Conservation (phyloP, 2,797 vertebrate species). For the Valencia hispanica region DNA sequence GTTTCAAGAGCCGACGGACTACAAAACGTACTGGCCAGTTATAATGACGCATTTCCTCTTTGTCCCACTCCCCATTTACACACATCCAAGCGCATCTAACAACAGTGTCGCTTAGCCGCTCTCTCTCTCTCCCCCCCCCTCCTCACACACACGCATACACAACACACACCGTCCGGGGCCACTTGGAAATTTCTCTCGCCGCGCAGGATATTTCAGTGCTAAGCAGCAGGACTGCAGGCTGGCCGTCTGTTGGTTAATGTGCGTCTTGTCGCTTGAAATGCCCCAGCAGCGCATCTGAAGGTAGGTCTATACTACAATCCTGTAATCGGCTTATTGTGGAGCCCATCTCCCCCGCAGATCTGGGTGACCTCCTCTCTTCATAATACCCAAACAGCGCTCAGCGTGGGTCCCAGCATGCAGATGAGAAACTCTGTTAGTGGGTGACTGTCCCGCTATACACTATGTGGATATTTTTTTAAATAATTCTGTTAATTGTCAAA, state of each 20-base stretch:
- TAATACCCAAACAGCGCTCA: constrained; percentile 22
- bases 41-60: constrained; percentile 82
- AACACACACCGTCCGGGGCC: constrained; percentile 47
- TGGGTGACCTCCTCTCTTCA: constrained; percentile 54
- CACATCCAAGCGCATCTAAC: constrained; percentile 20
- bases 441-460: constrained; percentile 9
- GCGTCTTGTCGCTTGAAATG: constrained; percentile 73
- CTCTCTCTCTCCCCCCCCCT: neutral
- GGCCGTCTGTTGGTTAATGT: constrained; percentile 56
- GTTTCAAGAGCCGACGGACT: constrained; percentile 54
- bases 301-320: constrained; percentile 59
- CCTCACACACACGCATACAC: constrained; percentile 12
- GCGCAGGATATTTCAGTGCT: constrained; percentile 67
- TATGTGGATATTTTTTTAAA: constrained; percentile 2
- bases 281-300: constrained; percentile 71
- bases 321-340: constrained; percentile 48
- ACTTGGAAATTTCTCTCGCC: constrained; percentile 72
- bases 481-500: constrained; percentile 32
- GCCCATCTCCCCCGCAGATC: constrained; percentile 41
- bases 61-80: constrained; percentile 46
- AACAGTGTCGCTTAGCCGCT: neutral
- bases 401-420: constrained; percentile 31
- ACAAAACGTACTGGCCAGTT: constrained; percentile 68
- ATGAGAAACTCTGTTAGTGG: neutral
- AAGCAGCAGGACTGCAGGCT: constrained; percentile 56